Base-by-base conservation (phyloP, 2,797 vertebrate species). In the Gymnothorax javanicus region DNA sequence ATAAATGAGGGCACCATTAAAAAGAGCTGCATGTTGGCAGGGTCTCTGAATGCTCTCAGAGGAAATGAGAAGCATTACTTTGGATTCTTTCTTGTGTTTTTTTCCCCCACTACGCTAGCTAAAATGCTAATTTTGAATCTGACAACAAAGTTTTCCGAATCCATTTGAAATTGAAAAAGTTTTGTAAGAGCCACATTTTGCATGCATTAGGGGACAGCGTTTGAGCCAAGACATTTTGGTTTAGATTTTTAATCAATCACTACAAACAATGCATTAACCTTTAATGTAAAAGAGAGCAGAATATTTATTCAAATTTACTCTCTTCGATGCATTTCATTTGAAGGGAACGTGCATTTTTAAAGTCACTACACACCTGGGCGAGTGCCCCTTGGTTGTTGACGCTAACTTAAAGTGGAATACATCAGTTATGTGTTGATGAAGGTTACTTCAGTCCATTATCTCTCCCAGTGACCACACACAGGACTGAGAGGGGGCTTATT, bases 221-320 rank as follows among this genome's bases (percentile, higher is more conserved):
- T 73, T 77, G 43, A 12, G 15, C 33, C 27, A 50, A 75, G 27
- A 75, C 71, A 75, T 75, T 75, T 75, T 77, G 69, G 69, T 73
- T 73, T 73, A 5, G 25, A 73, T 73, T 27, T 73, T 73, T 73
- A 27, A 73, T 73, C 69, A 73, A 73, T 73, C 27, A 15, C 33
- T 20, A 6, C 17, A 33, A 13, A 77, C 43, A 77, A 20, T 77
- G 20, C 50, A 77, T 52, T 67, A 77, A 77, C 12, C 2, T 75
- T 75, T 12, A 27, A 9, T 71, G 67, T 71, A 71, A 71, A 62
- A 62, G 15, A 62, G 60, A 62, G 15, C 1, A 6, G 60, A 15
- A 15, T 62, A 62, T n/a, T 67, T 67, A 67, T 67, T n/a, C 23
- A n/a, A 67, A 67, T 43, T 67, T 67, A 67, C 62, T 67, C 62